Conservation (phyloP, 2,888 invertebrate genomes). For the Catocala sponsa region DNA sequence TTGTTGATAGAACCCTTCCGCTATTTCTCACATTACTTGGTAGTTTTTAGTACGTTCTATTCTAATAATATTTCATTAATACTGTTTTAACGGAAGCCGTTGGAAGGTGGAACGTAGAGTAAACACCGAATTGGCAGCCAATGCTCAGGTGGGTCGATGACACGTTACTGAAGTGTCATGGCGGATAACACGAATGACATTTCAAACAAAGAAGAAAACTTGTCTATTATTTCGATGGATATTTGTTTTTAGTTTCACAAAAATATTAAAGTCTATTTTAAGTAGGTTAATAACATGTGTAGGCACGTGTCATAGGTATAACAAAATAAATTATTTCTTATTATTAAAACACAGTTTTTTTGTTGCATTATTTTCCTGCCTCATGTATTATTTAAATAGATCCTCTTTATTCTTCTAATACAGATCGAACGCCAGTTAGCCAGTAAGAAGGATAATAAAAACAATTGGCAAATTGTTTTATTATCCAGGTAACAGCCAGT, state of each 20-base stretch:
- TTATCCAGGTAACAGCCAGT: no score
- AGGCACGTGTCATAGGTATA: no score
- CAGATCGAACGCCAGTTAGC: no score
- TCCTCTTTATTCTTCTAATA: no score
- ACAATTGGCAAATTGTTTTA: no score
- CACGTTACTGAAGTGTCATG: constrained; percentile 19
- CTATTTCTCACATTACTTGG: neutral
- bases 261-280: neutral
- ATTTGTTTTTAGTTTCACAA: neutral
- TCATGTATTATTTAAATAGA: no score
- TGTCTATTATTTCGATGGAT: neutral
- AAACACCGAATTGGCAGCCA: constrained; percentile 48
- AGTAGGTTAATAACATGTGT: no score
- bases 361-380: no score
- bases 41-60: constrained; percentile 3
- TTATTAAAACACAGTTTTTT: no score
- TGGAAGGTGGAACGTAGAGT: no score
- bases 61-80: constrained; percentile 13
- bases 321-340: no score
- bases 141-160: constrained; percentile 46
- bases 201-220: neutral
- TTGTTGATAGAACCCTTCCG: neutral
- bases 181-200: constrained; percentile 8
- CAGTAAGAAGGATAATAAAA: no score
- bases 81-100: constrained; percentile 19